Conservation (phyloP, 2,888 invertebrate genomes). For the Megaustenia siamemsis region DNA sequence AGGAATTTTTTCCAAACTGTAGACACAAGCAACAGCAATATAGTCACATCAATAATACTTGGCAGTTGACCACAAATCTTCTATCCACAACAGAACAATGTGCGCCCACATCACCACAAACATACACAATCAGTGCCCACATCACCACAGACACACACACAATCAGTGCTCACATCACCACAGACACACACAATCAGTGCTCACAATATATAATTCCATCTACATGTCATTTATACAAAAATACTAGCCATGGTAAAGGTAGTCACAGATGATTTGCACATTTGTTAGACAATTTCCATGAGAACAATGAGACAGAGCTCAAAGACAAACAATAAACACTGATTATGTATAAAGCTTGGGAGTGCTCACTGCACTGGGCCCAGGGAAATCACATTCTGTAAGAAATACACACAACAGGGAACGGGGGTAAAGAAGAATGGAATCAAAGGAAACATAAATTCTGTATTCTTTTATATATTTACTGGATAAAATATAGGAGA, state of each 20-base stretch:
- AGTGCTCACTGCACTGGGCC: not conserved
- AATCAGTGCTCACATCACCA: constrained; percentile 7
- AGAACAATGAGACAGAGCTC: not conserved
- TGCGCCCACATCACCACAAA: not conserved
- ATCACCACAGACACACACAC: not conserved
- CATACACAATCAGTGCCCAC: constrained; percentile 4
- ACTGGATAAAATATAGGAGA: too few relatives aligned
- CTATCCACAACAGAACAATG: not conserved
- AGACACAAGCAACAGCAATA: constrained; percentile 23
- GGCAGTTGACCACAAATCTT: constrained; percentile 27
- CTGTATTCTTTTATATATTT: not conserved
- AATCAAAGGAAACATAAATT: not conserved
- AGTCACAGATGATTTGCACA: not conserved
- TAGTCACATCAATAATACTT: constrained; percentile 23
- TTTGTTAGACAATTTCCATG: not conserved
- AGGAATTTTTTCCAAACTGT: constrained; percentile 20
- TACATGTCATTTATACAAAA: not conserved
- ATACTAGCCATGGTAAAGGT: not conserved
- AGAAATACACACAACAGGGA: not conserved
- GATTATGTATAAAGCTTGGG: constrained; percentile 11
- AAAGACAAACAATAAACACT: not conserved
- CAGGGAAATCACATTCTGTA: constrained; percentile 6
- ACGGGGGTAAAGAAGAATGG: not conserved
- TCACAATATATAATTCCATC: constrained; percentile 6
- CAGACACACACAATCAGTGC: not conserved